phyloP scores from a whole-genome alignment of 2,888 invertebrate species.

The Andrena flavipes region DNA sequence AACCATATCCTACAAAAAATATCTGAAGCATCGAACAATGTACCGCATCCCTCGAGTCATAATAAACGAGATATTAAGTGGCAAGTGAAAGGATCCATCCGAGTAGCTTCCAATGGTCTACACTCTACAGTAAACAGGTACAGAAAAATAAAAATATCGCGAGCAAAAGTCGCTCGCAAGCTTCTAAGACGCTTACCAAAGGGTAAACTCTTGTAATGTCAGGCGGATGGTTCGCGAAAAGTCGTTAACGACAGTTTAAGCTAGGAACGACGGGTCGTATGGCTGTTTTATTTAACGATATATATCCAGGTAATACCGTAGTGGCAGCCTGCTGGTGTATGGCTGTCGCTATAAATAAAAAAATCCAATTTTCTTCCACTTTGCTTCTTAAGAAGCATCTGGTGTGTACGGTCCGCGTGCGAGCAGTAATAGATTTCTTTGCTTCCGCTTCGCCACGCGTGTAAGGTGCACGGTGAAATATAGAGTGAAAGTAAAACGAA shows the following conservation, averaged over 20 bases:
- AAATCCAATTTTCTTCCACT: slow-evolving; percentile 56
- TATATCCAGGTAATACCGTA: slow-evolving; percentile 61
- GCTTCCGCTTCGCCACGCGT: slow-evolving; percentile 35
- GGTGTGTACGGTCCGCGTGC: slow-evolving; percentile 21
- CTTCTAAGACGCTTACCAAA: slow-evolving; percentile 32
- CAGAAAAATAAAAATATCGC: slow-evolving; percentile 11
- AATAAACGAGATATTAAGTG: slow-evolving; percentile 6
- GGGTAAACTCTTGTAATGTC: slow-evolving; percentile 50
- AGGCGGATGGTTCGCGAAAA: slow-evolving; percentile 53
- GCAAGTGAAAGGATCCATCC: background rate
- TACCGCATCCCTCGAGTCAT: slow-evolving; percentile 57
- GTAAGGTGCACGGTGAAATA: slow-evolving; percentile 25
- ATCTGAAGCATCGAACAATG: slow-evolving; percentile 6
- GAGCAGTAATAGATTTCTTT: slow-evolving; percentile 42
- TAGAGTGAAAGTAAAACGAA: slow-evolving; percentile 24
- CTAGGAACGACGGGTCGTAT: slow-evolving; percentile 62
- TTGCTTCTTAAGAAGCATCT: slow-evolving; percentile 28
- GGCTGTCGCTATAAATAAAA: slow-evolving; percentile 64
- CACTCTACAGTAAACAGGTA: slow-evolving; percentile 47
- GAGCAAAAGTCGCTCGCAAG: slow-evolving; percentile 51
- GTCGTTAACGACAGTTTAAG: slow-evolving; percentile 71
- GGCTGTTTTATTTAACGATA: slow-evolving; percentile 67
- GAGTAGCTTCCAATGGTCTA: slow-evolving; percentile 30
- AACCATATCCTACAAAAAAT: slow-evolving; percentile 34
- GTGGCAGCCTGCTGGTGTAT: slow-evolving; percentile 24